A percentile compares a stretch with the other conserved stretches of the same genome.
Conservation (phyloP, 2,888 invertebrate species). For the Molorchus minor region DNA sequence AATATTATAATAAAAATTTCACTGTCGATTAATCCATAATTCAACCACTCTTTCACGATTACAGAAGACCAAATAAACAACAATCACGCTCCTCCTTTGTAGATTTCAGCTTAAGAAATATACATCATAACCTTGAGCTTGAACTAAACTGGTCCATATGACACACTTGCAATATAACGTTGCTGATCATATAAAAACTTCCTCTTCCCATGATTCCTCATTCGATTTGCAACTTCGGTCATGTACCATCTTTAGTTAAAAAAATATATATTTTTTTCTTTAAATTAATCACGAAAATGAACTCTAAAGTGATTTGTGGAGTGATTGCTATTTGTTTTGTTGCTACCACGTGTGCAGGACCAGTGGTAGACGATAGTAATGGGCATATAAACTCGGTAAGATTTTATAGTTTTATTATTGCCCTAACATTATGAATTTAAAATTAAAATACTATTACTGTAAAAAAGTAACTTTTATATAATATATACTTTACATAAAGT, state of each 20-base stretch:
- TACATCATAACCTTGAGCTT: constrained; percentile 59
- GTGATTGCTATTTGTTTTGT: constrained; percentile 53
- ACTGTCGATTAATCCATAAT: constrained; percentile 53
- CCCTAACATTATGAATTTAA: no score
- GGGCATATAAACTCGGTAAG: constrained; percentile 61
- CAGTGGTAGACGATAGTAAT: constrained; percentile 58
- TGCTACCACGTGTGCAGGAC: constrained; percentile 54
- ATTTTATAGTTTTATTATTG: constrained; percentile 3
- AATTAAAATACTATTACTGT: no score
- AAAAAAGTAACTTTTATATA: no score
- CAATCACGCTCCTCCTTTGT: constrained; percentile 38
- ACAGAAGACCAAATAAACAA: constrained; percentile 50
- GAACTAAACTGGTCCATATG: constrained; percentile 61
- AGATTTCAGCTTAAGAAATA: constrained; percentile 37
- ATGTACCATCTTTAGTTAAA: constrained; percentile 49
- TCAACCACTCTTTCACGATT: constrained; percentile 25
- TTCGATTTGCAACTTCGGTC: constrained; percentile 61
- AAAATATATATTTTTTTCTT: constrained; percentile 10
- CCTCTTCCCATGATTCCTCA: constrained; percentile 56
- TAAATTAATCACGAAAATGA: constrained; percentile 49
- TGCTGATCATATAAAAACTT: constrained; percentile 60
- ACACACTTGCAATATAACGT: constrained; percentile 56
- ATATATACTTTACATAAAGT: no score
- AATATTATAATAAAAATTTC: constrained; percentile 48
- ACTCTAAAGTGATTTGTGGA: constrained; percentile 59